Conservation (phyloP, 2,113 vertebrate species). For the Emydocephalus ijimae region DNA sequence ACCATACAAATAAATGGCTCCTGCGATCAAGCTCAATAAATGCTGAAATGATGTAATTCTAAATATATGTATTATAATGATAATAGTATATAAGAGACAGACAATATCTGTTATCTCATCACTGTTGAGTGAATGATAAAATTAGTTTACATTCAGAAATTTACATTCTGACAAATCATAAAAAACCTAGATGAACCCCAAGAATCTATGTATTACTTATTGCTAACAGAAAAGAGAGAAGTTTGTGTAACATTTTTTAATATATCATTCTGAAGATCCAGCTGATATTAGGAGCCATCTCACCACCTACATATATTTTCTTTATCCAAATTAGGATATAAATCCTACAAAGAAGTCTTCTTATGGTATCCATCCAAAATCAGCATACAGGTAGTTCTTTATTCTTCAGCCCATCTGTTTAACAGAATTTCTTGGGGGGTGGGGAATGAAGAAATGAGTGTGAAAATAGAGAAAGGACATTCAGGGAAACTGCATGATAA, state of each 20-base stretch:
- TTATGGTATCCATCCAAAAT: background rate
- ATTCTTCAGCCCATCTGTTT: background rate
- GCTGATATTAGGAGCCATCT: background rate
- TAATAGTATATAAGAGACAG: background rate
- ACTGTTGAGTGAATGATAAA: background rate
- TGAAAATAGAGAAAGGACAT: background rate
- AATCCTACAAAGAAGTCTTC: background rate
- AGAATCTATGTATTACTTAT: background rate
- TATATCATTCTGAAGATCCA: background rate
- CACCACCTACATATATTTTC: background rate
- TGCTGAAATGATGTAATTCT: background rate
- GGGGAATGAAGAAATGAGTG: background rate
- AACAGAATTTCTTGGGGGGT: background rate
- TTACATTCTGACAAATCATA: background rate
- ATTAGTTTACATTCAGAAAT: background rate
- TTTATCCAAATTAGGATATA: background rate
- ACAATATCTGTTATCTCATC: background rate
- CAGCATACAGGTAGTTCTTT: background rate
- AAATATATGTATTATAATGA: background rate
- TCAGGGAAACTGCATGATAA: background rate
- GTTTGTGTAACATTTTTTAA: background rate
- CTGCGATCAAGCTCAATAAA: background rate
- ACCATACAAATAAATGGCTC: background rate
- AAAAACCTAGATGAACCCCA: background rate
- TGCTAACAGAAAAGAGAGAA: background rate